Conservation (phyloP, 2,797 vertebrate genomes). For the Simalia tracyae region DNA sequence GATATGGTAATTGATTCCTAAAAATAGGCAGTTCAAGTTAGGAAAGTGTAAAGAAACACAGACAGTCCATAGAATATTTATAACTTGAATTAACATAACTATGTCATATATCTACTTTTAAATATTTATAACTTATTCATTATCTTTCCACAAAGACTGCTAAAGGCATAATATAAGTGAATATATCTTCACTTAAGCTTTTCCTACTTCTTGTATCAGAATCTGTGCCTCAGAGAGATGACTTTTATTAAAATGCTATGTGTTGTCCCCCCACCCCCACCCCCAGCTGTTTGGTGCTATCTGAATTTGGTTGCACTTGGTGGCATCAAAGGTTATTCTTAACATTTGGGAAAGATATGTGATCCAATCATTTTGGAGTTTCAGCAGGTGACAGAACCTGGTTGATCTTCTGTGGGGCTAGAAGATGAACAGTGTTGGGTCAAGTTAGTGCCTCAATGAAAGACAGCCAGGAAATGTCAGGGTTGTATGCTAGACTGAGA, state of each 20-base stretch:
- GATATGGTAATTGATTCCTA: slow-evolving; percentile 51
- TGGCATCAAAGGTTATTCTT: background rate
- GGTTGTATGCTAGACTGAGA: background rate
- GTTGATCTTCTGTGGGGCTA: background rate
- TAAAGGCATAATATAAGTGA: slow-evolving; percentile 55
- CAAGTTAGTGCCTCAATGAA: background rate
- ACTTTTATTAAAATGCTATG: background rate
- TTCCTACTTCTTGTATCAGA: slow-evolving; percentile 31
- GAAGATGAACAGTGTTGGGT: background rate
- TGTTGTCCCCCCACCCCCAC: background rate
- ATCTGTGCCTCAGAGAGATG: background rate
- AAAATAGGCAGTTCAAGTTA: slow-evolving; percentile 50
- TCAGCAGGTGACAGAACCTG: background rate
- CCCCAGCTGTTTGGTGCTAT: background rate
- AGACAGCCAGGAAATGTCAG: background rate
- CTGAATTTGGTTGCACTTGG: background rate
- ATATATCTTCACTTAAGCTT: slow-evolving; percentile 30
- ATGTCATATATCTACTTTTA: slow-evolving; percentile 51
- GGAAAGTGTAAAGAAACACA: slow-evolving; percentile 52
- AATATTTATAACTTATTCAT: slow-evolving; percentile 62
- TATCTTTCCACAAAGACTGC: slow-evolving; percentile 47
- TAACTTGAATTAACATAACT: slow-evolving; percentile 56
- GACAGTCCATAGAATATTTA: slow-evolving; percentile 59
- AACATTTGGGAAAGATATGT: background rate
- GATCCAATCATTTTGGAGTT: background rate